Evolutionary conservation across 2,888 invertebrate species (phyloP).

Genomic region (Torymus texanus): DNA sequence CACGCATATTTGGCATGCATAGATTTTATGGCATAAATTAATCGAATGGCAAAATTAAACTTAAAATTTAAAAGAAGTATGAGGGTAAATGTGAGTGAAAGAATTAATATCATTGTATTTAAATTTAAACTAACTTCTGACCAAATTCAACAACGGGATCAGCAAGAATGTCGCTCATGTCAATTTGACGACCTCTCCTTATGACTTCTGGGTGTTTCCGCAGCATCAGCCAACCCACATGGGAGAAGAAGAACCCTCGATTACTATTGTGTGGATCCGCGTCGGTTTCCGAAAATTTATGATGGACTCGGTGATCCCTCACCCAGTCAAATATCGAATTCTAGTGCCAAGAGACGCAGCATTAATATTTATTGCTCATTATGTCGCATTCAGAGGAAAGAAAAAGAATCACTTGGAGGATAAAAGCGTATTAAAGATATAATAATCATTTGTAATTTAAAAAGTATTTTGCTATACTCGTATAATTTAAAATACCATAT

Average conservation of each 20-base stretch:
- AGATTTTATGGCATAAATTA: no score
- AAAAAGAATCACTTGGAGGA: no score
- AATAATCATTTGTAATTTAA: no score
- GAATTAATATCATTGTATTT: background rate
- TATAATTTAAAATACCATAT: no score
- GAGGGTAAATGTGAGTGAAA: background rate
- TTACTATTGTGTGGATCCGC: conserved; percentile 90
- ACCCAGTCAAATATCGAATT: conserved; percentile 85
- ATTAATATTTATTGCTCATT: no score
- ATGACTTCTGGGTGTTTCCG: conserved; percentile 91
- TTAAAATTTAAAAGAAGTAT: background rate
- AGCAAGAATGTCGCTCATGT: conserved; percentile 85
- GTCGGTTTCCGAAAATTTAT: conserved; percentile 82
- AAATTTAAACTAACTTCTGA: conserved; percentile 77
- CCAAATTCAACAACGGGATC: conserved; percentile 89
- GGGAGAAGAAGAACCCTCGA: conserved; percentile 93
- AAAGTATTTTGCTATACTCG: no score
- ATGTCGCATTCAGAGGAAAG: no score
- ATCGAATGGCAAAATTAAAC: background rate
- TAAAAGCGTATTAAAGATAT: no score
- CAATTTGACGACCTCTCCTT: conserved; percentile 83
- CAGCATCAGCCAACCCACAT: conserved; percentile 95
- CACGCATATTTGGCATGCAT: no score
- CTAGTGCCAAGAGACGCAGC: conserved; percentile 71
- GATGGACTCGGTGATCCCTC: conserved; percentile 85